Evolutionary conservation across 2,888 invertebrate genomes (phyloP).

Genomic region (Amiota communis): DNA sequence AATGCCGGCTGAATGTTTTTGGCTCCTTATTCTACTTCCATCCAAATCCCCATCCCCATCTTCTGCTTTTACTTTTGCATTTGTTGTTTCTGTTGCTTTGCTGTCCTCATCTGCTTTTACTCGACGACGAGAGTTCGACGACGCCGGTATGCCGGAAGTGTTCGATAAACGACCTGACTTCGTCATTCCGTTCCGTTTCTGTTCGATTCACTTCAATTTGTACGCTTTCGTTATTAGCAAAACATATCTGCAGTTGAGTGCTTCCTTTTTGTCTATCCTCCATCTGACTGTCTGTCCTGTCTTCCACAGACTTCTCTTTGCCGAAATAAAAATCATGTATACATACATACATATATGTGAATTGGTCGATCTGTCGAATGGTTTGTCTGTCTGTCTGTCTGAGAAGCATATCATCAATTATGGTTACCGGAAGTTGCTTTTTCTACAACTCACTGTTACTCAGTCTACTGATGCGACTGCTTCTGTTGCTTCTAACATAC

Average conservation of each 20-base stretch:
- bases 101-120: background rate
- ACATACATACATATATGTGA: background rate
- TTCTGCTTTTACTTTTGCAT: background rate
- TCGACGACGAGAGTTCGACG: background rate
- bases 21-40: background rate
- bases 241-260: constrained; percentile 21
- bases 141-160: constrained; percentile 9
- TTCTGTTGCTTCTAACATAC: background rate
- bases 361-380: no score
- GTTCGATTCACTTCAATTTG: constrained; percentile 2
- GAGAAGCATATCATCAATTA: constrained; percentile 58
- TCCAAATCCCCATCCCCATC: background rate
- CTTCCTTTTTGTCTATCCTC: constrained; percentile 10
- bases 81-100: background rate
- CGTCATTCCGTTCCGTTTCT: constrained; percentile 3
- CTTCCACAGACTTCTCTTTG: background rate
- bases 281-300: background rate
- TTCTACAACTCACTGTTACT: constrained; percentile 9
- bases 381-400: constrained; percentile 32
- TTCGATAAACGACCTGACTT: constrained; percentile 1
- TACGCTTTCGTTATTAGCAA: constrained; percentile 16
- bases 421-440: constrained; percentile 60
- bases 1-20: no score
- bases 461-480: background rate
- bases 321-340: constrained; percentile 1